phyloP scores from a whole-genome alignment of 2,888 invertebrate species.

The Epirrhoe alternata region DNA sequence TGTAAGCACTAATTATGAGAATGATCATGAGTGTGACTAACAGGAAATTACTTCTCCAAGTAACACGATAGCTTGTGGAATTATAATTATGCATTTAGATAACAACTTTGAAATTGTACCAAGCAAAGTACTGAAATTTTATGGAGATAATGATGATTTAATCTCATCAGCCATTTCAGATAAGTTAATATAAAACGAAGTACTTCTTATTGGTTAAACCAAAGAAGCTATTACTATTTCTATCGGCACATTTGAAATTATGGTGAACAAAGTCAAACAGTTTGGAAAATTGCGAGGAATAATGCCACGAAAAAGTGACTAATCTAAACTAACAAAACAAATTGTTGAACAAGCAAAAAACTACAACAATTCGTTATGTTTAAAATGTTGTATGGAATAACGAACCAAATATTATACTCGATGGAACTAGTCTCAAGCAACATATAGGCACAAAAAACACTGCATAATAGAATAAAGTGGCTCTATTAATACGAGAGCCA shows the following conservation, averaged over 20 bases:
- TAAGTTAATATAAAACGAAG: not conserved
- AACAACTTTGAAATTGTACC: not conserved
- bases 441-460: constrained; percentile 25
- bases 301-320: too few relatives aligned
- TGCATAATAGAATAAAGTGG: constrained; percentile 34
- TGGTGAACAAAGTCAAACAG: too few relatives aligned
- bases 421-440: not conserved
- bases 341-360: not conserved
- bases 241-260: too few relatives aligned
- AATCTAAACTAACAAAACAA: not conserved
- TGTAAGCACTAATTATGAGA: constrained; percentile 11
- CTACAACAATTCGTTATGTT: too few relatives aligned
- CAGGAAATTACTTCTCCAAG: constrained; percentile 11
- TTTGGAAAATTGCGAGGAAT: too few relatives aligned
- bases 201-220: not conserved
- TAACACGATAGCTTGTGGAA: constrained; percentile 2
- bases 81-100: constrained; percentile 6
- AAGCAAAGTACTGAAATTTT: not conserved
- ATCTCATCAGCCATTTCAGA: too few relatives aligned
- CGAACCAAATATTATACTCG: not conserved
- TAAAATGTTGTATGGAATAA: not conserved
- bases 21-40: constrained; percentile 7
- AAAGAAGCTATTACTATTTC: too few relatives aligned
- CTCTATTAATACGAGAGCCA: constrained; percentile 14
- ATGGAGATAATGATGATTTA: not conserved